A percentile compares a stretch with the other conserved stretches of the same genome.
Evolutionary conservation across 2,888 invertebrate genomes (phyloP).

Genomic region (Psylliodes chrysocephalus): DNA sequence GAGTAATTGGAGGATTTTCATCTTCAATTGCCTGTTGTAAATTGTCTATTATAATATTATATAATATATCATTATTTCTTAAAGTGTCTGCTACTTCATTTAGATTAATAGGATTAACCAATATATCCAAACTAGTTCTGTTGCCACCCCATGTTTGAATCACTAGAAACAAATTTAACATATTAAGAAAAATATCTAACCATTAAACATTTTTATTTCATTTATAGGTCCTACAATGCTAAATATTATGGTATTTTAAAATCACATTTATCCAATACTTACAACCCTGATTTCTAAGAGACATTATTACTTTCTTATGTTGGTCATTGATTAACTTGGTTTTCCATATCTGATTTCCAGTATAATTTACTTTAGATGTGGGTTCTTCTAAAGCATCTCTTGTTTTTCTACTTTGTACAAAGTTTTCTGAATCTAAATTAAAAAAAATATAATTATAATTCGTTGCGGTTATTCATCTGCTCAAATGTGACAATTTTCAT

Average conservation of each 20-base stretch:
- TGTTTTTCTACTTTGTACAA: too few species aligned
- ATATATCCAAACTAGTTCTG: conserved; percentile 72
- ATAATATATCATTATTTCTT: conserved; percentile 71
- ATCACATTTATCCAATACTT: too few species aligned
- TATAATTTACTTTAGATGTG: conserved; percentile 69
- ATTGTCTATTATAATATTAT: conserved; percentile 79
- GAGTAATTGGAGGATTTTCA: conserved; percentile 81
- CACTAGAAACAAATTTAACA: too few species aligned
- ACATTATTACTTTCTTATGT: conserved; percentile 67
- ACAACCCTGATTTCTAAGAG: conserved; percentile 69
- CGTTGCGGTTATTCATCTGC: too few species aligned
- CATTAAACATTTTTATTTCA: too few species aligned
- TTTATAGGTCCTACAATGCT: too few species aligned
- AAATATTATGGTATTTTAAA: too few species aligned
- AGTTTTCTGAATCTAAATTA: too few species aligned
- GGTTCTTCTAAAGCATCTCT: too few species aligned
- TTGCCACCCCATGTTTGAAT: conserved; percentile 76
- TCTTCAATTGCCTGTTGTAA: conserved; percentile 81
- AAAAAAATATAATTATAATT: too few species aligned
- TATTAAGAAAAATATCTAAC: too few species aligned
- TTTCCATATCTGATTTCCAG: conserved; percentile 82
- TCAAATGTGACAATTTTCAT: too few species aligned
- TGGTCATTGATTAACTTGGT: conserved; percentile 68
- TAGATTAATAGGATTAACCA: conserved; percentile 75
- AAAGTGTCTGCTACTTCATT: conserved; percentile 73